Evolutionary conservation across 2,113 vertebrate species (phyloP).

Genomic region (Cromileptes altivelis): DNA sequence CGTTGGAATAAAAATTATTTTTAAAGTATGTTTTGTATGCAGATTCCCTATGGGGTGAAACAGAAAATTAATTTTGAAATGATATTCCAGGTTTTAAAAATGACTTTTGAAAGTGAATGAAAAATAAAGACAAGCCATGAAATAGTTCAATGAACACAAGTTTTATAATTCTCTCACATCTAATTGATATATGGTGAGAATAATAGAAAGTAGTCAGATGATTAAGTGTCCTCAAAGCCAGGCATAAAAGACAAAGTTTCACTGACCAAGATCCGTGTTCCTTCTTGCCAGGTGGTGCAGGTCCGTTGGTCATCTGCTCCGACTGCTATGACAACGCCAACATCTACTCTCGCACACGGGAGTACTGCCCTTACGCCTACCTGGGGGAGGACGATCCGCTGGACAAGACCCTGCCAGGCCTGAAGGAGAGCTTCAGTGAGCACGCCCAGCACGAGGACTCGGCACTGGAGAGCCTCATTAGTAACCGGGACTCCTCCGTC

Average conservation of each 20-base stretch:
- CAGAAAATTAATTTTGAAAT: neutral
- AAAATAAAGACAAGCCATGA: neutral
- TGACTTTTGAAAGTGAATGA: neutral
- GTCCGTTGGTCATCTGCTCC: slow-evolving; percentile 92
- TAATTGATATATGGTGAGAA: neutral
- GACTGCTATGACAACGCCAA: slow-evolving; percentile 98
- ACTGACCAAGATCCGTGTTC: neutral
- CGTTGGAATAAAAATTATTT: neutral
- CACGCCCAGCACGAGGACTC: slow-evolving; percentile 76
- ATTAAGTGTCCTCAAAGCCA: neutral
- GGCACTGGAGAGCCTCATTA: slow-evolving; percentile 82
- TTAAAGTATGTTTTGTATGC: neutral
- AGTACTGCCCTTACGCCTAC: slow-evolving; percentile 94
- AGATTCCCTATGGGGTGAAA: neutral
- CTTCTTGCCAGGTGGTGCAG: slow-evolving; percentile 69
- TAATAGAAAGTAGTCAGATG: neutral
- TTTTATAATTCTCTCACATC: no score
- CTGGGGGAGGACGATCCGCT: slow-evolving; percentile 90
- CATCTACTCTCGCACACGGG: slow-evolving; percentile 92
- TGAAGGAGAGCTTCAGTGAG: slow-evolving; percentile 65
- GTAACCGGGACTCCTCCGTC: slow-evolving; percentile 82
- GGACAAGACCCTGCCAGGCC: slow-evolving; percentile 85
- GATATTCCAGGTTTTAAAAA: neutral
- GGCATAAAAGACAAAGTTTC: neutral
- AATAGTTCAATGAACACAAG: no score